phyloP scores from a whole-genome alignment of 1,140 invertebrate species.

The Eriosoma lanigerum region DNA sequence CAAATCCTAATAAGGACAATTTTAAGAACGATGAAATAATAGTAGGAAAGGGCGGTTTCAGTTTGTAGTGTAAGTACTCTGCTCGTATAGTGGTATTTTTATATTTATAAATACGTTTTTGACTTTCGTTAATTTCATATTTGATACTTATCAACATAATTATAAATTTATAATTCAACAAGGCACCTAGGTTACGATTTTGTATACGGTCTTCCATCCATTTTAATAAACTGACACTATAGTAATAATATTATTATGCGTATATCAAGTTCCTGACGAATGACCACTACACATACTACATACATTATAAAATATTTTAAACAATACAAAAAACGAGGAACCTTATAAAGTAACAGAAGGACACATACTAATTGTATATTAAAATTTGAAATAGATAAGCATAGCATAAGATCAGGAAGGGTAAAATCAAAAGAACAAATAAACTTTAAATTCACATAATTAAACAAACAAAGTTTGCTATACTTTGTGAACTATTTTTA shows the following conservation, averaged over 20 bases:
- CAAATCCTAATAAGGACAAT: too few species aligned
- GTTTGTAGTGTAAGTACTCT: too few species aligned
- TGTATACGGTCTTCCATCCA: not conserved
- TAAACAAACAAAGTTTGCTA: slow-evolving; percentile 4
- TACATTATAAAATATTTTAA: not conserved
- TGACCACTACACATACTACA: not conserved
- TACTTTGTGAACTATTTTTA: too few species aligned
- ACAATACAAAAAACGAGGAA: not conserved
- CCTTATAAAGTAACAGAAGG: not conserved
- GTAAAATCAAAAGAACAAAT: not conserved
- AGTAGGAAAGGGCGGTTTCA: too few species aligned
- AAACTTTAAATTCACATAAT: not conserved
- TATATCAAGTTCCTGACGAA: not conserved
- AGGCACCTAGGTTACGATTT: not conserved
- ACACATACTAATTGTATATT: not conserved
- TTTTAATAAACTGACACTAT: not conserved
- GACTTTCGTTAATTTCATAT: too few species aligned
- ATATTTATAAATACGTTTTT: too few species aligned
- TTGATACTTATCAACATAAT: too few species aligned
- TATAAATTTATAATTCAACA: too few species aligned
- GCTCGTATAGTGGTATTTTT: too few species aligned
- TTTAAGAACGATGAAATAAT: too few species aligned
- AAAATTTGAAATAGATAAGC: too few species aligned
- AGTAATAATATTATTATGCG: not conserved
- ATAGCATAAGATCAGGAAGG: not conserved